phyloP scores from a whole-genome alignment of 2,113 vertebrate genomes.

The Passer domesticus region DNA sequence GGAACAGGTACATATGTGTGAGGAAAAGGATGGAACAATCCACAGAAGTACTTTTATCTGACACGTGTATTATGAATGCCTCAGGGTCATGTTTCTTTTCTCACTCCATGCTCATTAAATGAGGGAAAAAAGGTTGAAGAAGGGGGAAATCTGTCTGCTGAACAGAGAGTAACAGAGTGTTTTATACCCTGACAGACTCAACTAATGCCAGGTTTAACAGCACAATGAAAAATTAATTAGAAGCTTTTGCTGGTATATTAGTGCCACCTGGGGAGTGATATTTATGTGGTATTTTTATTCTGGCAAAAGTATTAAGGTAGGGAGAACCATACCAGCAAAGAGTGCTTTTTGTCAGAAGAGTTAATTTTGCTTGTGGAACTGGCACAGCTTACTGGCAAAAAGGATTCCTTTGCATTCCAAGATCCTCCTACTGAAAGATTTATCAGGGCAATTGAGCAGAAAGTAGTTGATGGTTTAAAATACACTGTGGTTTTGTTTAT shows the following conservation, averaged over 20 bases:
- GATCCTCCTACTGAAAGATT: slow-evolving; percentile 34
- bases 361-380: slow-evolving; percentile 48
- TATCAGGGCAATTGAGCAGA: slow-evolving; percentile 45
- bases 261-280: slow-evolving; percentile 58
- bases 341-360: slow-evolving; percentile 50
- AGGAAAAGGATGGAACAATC: slow-evolving; percentile 12
- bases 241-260: slow-evolving; percentile 44
- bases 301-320: slow-evolving; percentile 38
- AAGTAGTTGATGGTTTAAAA: slow-evolving; percentile 35
- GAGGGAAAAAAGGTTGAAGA: not conserved
- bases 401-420: slow-evolving; percentile 31
- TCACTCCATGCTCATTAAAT: slow-evolving; percentile 30
- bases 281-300: slow-evolving; percentile 61
- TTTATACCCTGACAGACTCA: slow-evolving; percentile 26
- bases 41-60: slow-evolving; percentile 8
- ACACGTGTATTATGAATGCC: not conserved
- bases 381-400: slow-evolving; percentile 27
- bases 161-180: slow-evolving; percentile 20
- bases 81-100: slow-evolving; percentile 35
- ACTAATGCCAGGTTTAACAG: slow-evolving; percentile 33
- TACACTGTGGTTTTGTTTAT: slow-evolving; percentile 28
- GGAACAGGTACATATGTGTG: not conserved
- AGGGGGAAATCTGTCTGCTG: slow-evolving; percentile 6
- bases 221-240: slow-evolving; percentile 67
- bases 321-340: slow-evolving; percentile 19